Evolutionary conservation across 2,888 invertebrate genomes (phyloP), one percentile per base, ranked within the genome.

Genomic region (Plusia festucae): DNA sequence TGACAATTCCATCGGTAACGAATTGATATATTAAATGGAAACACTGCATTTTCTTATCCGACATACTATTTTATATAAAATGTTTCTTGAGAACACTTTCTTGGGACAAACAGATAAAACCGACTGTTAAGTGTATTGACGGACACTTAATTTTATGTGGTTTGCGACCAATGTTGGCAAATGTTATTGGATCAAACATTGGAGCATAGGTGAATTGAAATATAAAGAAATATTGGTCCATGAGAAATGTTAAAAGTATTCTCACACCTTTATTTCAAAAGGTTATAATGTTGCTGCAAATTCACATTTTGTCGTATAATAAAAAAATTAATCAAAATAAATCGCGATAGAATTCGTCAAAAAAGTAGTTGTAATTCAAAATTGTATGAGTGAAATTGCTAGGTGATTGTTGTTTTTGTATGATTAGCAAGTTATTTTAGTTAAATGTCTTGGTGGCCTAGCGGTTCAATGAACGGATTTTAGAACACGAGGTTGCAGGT

Each of bases 21-120:
- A 70, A 70, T 68, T 79, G 79, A 72, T 65, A 62, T 61, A 68
- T 54, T 30, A 46, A 32, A 49, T 44, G 22, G 57, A 68, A 72
- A 79, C 72, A 70, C 76, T 70, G 70, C 72, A 79, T 79, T 72
- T 73, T 65, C 68, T 68, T 74, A 64, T 52, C 46, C 34, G 34
- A 40, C 46, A 16, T 44, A 20, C 2, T 24, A 44, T 27, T 51
- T 11, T 57, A 22, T 46, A 22, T 51, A 24, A 40, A 18, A 51
- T n/a, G 22, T 44, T 58, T 22, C 20, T 16, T 32, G 9, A 49
- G 60, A 56, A 56, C 40, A 53, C 60, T 67, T 76, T 64, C 67
- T 71, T 59, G 49, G 44, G 60, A 70, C 72, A 66, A 76, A 73
- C 61, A 73, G 34, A 76, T 77, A 73, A 73, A 76, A 56, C 16